Percentiles rank a stretch among this genome's conserved stretches.
Conservation (phyloP, 2,113 vertebrate species). For the Pogonocichla stellata region DNA sequence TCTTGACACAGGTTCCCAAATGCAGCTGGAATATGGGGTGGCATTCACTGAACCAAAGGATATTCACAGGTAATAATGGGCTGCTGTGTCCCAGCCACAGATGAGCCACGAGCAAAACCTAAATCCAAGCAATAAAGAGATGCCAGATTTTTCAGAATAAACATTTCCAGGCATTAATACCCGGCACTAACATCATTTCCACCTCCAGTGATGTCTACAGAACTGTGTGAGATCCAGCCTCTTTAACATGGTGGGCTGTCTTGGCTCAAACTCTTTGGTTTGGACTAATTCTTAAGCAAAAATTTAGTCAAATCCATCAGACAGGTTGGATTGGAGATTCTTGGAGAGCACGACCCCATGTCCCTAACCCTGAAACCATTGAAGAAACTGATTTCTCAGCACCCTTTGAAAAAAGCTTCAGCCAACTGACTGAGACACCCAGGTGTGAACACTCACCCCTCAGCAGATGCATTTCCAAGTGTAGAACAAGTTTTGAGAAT, state of each 20-base stretch:
- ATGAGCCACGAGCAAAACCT: neutral
- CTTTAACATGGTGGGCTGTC: fast-evolving
- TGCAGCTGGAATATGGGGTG: neutral
- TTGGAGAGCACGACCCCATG: neutral
- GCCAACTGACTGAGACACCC: neutral
- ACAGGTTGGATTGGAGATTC: neutral
- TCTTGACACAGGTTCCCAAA: neutral
- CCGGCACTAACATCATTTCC: neutral
- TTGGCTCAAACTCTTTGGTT: neutral
- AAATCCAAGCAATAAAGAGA: neutral
- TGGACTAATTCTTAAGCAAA: neutral
- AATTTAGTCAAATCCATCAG: neutral
- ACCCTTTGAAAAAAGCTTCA: neutral
- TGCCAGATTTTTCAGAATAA: neutral
- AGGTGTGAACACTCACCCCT: neutral
- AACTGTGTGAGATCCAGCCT: fast-evolving
- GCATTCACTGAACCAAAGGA: neutral
- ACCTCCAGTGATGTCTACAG: neutral
- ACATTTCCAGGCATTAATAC: neutral
- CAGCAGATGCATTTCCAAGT: neutral
- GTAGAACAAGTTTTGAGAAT: neutral
- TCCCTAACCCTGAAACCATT: neutral
- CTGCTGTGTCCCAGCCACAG: neutral
- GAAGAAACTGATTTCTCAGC: neutral
- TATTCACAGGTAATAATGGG: neutral